These are phyloP conservation scores for Caenorhabditis doughertyi DNA, from an alignment of 2,888 invertebrate genomes.

Conservation along the genomic window DNA sequence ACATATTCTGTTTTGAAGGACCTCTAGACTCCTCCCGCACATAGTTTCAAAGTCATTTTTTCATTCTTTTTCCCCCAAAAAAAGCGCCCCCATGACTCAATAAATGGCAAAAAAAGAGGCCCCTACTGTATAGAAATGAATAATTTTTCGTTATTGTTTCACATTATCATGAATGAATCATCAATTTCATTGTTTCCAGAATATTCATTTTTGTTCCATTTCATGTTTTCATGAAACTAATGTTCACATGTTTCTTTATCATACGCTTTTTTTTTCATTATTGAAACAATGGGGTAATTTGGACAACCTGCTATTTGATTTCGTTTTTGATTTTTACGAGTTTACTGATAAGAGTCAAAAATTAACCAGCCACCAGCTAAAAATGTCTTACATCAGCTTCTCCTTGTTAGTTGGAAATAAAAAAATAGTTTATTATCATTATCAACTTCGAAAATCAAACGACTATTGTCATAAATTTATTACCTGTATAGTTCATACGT, in stretches of 20 bases:
- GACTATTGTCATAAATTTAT: background rate
- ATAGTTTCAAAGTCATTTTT: conserved; percentile 31
- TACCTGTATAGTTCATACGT: background rate
- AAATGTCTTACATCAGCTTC: conserved; percentile 37
- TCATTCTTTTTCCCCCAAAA: background rate
- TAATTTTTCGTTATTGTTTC: background rate
- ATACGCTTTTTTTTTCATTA: background rate
- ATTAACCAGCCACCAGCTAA: conserved; percentile 37
- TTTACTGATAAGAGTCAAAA: conserved; percentile 48
- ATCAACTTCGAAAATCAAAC: background rate
- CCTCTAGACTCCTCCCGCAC: background rate
- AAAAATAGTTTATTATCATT: conserved; percentile 9
- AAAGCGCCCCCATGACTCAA: conserved; percentile 15
- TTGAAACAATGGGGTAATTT: conserved; percentile 53
- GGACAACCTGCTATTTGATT: conserved; percentile 46
- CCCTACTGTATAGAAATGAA: background rate
- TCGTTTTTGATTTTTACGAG: conserved; percentile 29
- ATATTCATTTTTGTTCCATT: conserved; percentile 12
- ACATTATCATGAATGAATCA: conserved; percentile 22
- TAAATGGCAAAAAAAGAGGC: background rate
- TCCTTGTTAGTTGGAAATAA: background rate
- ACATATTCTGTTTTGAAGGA: conserved; percentile 40
- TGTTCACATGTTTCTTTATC: conserved; percentile 24
- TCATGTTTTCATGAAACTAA: background rate
- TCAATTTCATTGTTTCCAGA: background rate